Percentiles rank a stretch among this genome's conserved stretches.
phyloP scores from a whole-genome alignment of 1,140 invertebrate species.

The Meteorus sp. region DNA sequence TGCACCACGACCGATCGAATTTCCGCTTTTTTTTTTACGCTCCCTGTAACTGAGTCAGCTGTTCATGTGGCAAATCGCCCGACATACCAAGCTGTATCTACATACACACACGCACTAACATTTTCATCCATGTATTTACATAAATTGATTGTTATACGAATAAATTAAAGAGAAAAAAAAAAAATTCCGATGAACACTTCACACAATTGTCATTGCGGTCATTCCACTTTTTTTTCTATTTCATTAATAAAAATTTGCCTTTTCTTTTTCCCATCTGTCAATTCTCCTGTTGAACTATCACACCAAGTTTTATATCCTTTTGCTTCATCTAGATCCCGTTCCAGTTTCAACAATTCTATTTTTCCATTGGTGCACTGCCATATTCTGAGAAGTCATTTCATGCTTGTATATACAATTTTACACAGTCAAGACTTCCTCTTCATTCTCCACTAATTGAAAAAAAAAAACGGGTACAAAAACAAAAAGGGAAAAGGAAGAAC shows the following conservation, averaged over 20 bases:
- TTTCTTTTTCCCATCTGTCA: not conserved
- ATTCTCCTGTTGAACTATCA: not conserved
- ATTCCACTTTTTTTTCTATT: slow-evolving; percentile 14
- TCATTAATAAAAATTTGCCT: too few relatives aligned
- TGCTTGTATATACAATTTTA: too few relatives aligned
- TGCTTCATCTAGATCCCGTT: too few relatives aligned
- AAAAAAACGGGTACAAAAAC: too few relatives aligned
- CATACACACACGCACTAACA: not conserved
- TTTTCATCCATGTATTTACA: not conserved
- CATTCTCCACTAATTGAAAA: too few relatives aligned
- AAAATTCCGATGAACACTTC: not conserved
- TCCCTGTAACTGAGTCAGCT: slow-evolving; percentile 9
- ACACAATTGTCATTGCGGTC: slow-evolving; percentile 6
- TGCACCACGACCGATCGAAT: slow-evolving; percentile 25
- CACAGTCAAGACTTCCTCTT: too few relatives aligned
- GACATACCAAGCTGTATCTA: not conserved
- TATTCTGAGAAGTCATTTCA: too few relatives aligned
- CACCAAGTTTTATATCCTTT: too few relatives aligned
- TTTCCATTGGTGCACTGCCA: too few relatives aligned
- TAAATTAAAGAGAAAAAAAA: slow-evolving; percentile 1
- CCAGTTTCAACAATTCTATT: too few relatives aligned
- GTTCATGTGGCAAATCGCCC: slow-evolving; percentile 2
- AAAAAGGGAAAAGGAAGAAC: too few relatives aligned
- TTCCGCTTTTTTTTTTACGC: slow-evolving; percentile 25
- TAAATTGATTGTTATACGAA: not conserved